A percentile compares a stretch with the other conserved stretches of the same genome.
These are phyloP conservation scores for Drosophila simulans DNA, from an alignment of 1,140 invertebrate genomes.

Conservation along the genomic window DNA sequence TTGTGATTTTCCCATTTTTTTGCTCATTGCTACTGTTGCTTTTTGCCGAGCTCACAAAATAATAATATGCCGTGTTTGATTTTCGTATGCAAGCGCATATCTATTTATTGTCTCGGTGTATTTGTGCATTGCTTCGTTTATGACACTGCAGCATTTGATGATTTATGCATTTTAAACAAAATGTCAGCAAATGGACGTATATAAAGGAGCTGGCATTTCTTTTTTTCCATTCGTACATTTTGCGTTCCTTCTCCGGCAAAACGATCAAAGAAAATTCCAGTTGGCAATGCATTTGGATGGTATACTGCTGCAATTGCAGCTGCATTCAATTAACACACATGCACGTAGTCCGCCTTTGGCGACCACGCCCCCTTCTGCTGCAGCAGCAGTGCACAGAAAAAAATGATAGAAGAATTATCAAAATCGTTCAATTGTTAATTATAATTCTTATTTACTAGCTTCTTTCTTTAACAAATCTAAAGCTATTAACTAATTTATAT, in stretches of 20 bases:
- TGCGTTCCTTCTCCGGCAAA: slow-evolving; percentile 16
- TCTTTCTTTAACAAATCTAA: not conserved
- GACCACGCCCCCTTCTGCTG: slow-evolving; percentile 7
- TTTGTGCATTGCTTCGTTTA: slow-evolving; percentile 64
- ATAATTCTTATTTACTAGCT: too few relatives aligned
- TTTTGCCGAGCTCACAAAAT: slow-evolving; percentile 78
- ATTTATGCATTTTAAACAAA: slow-evolving; percentile 80
- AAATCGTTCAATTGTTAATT: not conserved
- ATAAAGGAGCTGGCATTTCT: slow-evolving; percentile 13
- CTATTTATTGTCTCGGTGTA: slow-evolving; percentile 51
- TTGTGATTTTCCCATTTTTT: slow-evolving; percentile 2
- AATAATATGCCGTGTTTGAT: slow-evolving; percentile 77
- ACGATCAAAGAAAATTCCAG: slow-evolving; percentile 39
- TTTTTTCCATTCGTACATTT: slow-evolving; percentile 2
- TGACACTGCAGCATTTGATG: slow-evolving; percentile 75
- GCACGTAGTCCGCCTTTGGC: slow-evolving; percentile 26
- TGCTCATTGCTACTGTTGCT: slow-evolving; percentile 30
- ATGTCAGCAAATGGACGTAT: slow-evolving; percentile 68
- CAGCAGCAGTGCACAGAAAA: not conserved
- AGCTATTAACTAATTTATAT: not conserved
- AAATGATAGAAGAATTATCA: not conserved
- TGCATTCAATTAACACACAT: slow-evolving; percentile 44
- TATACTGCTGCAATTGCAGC: slow-evolving; percentile 10
- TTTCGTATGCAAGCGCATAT: slow-evolving; percentile 42
- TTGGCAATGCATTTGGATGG: slow-evolving; percentile 4